Evolutionary conservation across 2,113 vertebrate species (phyloP).

Genomic region (Steatornis caripensis): DNA sequence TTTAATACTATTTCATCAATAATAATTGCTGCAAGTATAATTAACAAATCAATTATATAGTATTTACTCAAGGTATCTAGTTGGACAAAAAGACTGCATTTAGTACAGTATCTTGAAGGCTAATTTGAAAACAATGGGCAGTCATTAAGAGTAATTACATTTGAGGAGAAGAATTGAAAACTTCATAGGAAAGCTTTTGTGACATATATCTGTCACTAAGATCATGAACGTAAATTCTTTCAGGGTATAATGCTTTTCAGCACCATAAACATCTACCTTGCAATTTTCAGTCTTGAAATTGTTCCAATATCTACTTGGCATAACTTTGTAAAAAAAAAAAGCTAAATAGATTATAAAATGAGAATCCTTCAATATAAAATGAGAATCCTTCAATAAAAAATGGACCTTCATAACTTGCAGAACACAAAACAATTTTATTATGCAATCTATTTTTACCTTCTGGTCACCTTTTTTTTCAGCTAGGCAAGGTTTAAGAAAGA

Average conservation of each 20-base stretch:
- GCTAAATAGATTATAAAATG: background rate
- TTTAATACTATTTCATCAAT: background rate
- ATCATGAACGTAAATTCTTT: background rate
- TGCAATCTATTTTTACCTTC: background rate
- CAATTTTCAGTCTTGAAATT: background rate
- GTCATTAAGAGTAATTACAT: background rate
- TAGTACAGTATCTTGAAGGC: background rate
- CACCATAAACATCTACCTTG: background rate
- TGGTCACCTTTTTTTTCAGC: background rate
- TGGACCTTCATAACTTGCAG: background rate
- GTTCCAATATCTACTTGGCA: background rate
- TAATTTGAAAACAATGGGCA: background rate
- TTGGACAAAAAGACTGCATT: background rate
- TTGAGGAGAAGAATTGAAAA: background rate
- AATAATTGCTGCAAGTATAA: background rate
- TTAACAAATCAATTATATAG: background rate
- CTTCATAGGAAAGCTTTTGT: background rate
- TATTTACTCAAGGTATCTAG: background rate
- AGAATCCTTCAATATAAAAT: too few relatives aligned
- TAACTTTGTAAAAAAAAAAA: conserved; percentile 1
- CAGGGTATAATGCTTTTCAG: background rate
- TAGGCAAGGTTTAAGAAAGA: background rate
- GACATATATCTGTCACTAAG: background rate
- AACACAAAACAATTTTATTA: conserved; percentile 7
- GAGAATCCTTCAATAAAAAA: background rate